Percentiles rank a stretch among this genome's conserved stretches.
phyloP scores from a whole-genome alignment of 2,113 vertebrate genomes.

The Sterrhoptilus dennistouni region DNA sequence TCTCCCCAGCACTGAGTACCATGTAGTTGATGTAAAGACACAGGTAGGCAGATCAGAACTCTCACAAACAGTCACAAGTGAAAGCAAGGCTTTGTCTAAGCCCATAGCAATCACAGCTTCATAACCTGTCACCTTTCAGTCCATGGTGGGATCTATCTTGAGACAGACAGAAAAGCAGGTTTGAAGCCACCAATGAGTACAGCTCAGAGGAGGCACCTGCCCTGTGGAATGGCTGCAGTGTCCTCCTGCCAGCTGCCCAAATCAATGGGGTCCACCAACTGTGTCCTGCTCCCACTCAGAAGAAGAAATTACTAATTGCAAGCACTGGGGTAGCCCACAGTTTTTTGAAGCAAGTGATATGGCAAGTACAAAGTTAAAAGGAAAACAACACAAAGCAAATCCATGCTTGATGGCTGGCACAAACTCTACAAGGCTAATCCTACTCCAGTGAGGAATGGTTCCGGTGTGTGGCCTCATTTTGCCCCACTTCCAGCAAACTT shows the following conservation, averaged over 20 bases:
- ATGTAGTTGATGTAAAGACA: accelerated
- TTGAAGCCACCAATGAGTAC: not conserved
- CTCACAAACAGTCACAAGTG: not conserved
- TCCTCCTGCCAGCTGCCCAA: not conserved
- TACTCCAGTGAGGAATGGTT: not conserved
- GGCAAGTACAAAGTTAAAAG: not conserved
- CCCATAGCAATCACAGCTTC: accelerated
- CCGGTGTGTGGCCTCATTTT: not conserved
- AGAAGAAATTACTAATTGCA: not conserved
- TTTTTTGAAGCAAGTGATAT: not conserved
- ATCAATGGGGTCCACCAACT: accelerated
- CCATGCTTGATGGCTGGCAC: accelerated
- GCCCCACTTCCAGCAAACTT: not conserved
- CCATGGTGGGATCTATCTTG: not conserved
- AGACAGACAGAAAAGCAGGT: not conserved
- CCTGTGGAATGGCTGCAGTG: not conserved
- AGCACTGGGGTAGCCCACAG: not conserved
- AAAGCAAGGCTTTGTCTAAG: not conserved
- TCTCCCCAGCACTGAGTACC: not conserved
- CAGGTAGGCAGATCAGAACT: not conserved
- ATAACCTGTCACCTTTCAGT: not conserved
- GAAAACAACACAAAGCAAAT: not conserved
- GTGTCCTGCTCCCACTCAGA: not conserved
- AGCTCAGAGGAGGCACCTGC: not conserved
- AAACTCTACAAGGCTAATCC: not conserved